Base-by-base conservation (phyloP, 2,797 vertebrate genomes). In the Denticeps clupeoides region DNA sequence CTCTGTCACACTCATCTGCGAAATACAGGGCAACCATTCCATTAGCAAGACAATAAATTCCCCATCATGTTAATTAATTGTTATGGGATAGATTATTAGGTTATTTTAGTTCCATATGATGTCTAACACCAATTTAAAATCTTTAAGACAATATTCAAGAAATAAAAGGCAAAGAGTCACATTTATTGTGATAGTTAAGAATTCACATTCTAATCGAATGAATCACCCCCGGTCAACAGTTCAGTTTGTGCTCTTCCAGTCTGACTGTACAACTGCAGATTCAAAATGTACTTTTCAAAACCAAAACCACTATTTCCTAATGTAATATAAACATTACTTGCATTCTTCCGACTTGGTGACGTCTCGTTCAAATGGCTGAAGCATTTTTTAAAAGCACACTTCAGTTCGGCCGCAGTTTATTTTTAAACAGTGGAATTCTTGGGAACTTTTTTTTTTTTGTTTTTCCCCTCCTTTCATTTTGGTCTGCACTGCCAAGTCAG, bases 351-450 rank as follows among this genome's bases (percentile, higher is more conserved):
- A 59, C 53, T 56, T 41, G 55, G 68, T 79, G 69, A 76, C 57
- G 64, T 74, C 47, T 55, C 51, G 68, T 68, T 74, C 68, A 53
- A 65, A 64, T 53, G 6, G 56, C 72, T 65, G 53, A 72, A 59
- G 68, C 13, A 22, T 61, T 75, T 60, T 72, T 64, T 64, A 44
- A 79, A 75, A 75, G 68, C 65, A 47, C 43, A 59, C 75, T 75
- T 71, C 67, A 79, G 74, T 78, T 75, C 67, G 51, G 50, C 47
- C 37, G 40, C 53, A 68, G 75, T 83, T 82, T 85, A 84, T 85
- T 84, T 83, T 82, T 82, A 75, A 79, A 80, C 57, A 27, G 56
- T 70, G 66, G 70, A 78, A 71, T 73, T 66, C 58, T 56, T 49
- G 32, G 58, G 51, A 7, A 51, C 49, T 65, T 41, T 37, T 45